Evolutionary conservation across 1,140 invertebrate species (phyloP).

Genomic region (Stegodyphus mimosarum): DNA sequence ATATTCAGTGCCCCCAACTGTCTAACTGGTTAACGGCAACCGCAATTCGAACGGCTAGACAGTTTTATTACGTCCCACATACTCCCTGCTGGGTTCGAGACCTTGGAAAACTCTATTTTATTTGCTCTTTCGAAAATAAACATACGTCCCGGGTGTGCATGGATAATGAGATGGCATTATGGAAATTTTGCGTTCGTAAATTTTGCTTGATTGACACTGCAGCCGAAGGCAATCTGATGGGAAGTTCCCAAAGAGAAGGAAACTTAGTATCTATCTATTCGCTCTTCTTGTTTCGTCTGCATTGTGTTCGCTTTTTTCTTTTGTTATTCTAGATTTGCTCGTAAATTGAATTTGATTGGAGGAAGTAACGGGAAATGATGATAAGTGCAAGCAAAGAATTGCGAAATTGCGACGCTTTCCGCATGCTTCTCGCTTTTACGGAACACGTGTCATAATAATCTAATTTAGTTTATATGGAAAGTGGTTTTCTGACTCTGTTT

Average conservation of each 20-base stretch:
- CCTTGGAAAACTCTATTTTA: constrained; percentile 29
- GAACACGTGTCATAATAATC: too few species aligned
- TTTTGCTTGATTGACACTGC: constrained; percentile 25
- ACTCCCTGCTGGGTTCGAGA: constrained; percentile 9
- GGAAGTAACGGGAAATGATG: not conserved
- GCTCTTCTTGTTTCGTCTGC: not conserved
- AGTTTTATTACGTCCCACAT: constrained; percentile 25
- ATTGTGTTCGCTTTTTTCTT: not conserved
- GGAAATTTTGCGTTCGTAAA: constrained; percentile 36
- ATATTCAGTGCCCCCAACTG: constrained; percentile 12
- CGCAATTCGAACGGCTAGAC: constrained; percentile 36
- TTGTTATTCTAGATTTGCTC: not conserved
- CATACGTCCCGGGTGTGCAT: constrained; percentile 1
- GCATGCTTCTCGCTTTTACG: too few species aligned
- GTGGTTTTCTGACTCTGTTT: too few species aligned
- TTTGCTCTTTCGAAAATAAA: constrained; percentile 34
- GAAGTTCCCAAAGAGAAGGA: not conserved
- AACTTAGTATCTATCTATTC: constrained; percentile 13
- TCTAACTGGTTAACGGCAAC: constrained; percentile 28
- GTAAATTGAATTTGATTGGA: not conserved
- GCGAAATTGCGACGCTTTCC: too few species aligned
- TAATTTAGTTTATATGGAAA: too few species aligned
- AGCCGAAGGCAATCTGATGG: not conserved
- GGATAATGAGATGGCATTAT: constrained; percentile 17
- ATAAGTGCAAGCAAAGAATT: not conserved